Evolutionary conservation across 1,140 invertebrate species (phyloP).

Genomic region (Macrocentrus cingulum): DNA sequence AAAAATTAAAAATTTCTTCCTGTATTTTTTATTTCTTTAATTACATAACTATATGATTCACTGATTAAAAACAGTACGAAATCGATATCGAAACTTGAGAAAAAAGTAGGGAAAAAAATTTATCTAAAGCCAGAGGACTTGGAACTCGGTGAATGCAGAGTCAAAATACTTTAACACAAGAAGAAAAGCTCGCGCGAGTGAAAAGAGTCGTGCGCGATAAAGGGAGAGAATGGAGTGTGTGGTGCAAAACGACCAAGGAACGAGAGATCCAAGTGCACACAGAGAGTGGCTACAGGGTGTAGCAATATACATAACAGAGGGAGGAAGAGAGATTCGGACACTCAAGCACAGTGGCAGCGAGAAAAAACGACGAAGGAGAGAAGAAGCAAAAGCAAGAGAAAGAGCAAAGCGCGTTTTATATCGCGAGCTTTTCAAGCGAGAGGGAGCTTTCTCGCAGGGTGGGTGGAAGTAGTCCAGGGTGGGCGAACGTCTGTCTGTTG

Average conservation of each 20-base stretch:
- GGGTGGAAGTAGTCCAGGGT: slow-evolving; percentile 27
- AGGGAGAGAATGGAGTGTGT: slow-evolving; percentile 14
- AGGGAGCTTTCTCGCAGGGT: slow-evolving; percentile 11
- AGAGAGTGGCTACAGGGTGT: not conserved
- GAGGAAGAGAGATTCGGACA: slow-evolving; percentile 11
- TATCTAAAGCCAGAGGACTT: no score
- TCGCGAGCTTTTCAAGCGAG: not conserved
- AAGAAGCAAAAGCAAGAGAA: not conserved
- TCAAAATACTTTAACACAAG: no score
- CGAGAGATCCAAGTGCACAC: not conserved
- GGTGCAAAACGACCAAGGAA: slow-evolving; percentile 2
- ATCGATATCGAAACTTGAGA: no score
- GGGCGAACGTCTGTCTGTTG: slow-evolving; percentile 60
- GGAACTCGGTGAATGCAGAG: no score
- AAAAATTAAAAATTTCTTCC: no score
- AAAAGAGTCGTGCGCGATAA: not conserved
- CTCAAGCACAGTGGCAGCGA: not conserved
- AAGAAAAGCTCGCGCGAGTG: not conserved
- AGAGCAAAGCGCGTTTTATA: slow-evolving; percentile 6
- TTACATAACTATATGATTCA: no score
- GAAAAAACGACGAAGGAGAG: not conserved
- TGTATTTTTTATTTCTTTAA: no score
- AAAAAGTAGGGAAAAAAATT: no score
- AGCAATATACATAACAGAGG: not conserved
- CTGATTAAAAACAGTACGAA: no score